Base-by-base conservation (phyloP, 2,113 vertebrate species). In the Vimba vimba region DNA sequence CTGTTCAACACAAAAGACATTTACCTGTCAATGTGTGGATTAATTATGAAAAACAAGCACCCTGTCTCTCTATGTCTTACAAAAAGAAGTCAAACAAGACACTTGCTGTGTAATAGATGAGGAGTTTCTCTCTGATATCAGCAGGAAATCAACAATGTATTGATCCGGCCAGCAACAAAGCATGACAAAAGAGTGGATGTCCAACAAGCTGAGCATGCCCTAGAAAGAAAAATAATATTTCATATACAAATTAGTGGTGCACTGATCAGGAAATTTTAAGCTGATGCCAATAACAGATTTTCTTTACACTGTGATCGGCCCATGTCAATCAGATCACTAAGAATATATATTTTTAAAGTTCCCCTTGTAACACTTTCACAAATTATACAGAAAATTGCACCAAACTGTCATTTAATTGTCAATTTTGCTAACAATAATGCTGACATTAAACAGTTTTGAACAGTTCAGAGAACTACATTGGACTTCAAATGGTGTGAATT, bases 161-260 rank as follows among this genome's bases (percentile, higher is more conserved):
- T 96, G 86, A 66, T 93, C 94, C 6, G 96, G 95, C 95, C 97
- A 99, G 64, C 95, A 95, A 94, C 95, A 96, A 68, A 96, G 82
- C 52, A 97, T 94, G 47, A 95, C 92, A 6, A 99, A 92, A 12
- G 96, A 95, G 86, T 94, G 92, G 78, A 95, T 43, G 62, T 99
- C 96, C 98, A 97, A 99, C 11, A 95, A 87, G 88, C 96, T 98
- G 86, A 99, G 91, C 52, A 96, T 71, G 15, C 95, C 94, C 97
- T 99, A 55, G 87, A 86, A 2, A 75, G 77, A 76, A 80, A 27
- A 23, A 79, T 0, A 55, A 21, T 15, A 57, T 23, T 23, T 62
- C 23, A 64, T 1, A 10, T 30, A 84, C 9, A 50, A 4, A 1
- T 59, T 4, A 79, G 0, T 91, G 59, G n/a, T 62, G n/a, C 10